A percentile compares a stretch with the other conserved stretches of the same genome.
These are phyloP conservation scores for Puntigrus tetrazona DNA, from an alignment of 2,113 vertebrate genomes.

Conservation along the genomic window DNA sequence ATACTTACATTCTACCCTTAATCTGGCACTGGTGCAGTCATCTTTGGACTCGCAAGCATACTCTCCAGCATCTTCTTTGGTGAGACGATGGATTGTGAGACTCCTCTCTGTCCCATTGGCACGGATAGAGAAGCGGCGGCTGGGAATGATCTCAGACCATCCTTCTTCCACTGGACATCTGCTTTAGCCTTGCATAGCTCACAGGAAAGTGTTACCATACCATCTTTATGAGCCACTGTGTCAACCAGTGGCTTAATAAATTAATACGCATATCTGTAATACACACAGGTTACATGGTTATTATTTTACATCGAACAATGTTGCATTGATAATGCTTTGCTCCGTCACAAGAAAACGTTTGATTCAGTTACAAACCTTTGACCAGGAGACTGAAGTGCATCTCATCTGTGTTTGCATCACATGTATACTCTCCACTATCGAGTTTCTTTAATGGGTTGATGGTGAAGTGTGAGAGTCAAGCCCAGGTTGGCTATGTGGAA, in stretches of 20 bases:
- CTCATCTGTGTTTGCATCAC: conserved; percentile 77
- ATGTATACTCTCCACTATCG: conserved; percentile 83
- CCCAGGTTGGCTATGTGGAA: conserved; percentile 72
- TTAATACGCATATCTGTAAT: conserved; percentile 80
- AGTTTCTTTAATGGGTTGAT: conserved; percentile 75
- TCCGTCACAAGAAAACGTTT: background rate
- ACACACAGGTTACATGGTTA: conserved; percentile 13
- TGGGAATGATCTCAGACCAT: conserved; percentile 71
- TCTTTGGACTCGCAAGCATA: conserved; percentile 84
- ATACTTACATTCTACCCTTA: conserved; percentile 80
- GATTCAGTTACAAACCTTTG: conserved; percentile 73
- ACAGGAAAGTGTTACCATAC: conserved; percentile 80
- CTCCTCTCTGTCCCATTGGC: conserved; percentile 80
- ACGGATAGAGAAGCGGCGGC: conserved; percentile 70
- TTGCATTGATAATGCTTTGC: background rate
- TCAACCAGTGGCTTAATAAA: conserved; percentile 78
- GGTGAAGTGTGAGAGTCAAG: conserved; percentile 71
- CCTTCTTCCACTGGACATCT: conserved; percentile 83
- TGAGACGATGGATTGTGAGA: conserved; percentile 82
- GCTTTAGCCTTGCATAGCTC: conserved; percentile 82
- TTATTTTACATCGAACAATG: background rate
- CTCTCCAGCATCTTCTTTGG: conserved; percentile 76
- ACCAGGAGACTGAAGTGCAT: conserved; percentile 79
- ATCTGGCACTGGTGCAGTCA: conserved; percentile 73
- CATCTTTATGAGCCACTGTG: conserved; percentile 74